phyloP scores from a whole-genome alignment of 2,113 vertebrate genomes.

The Natator depressus region DNA sequence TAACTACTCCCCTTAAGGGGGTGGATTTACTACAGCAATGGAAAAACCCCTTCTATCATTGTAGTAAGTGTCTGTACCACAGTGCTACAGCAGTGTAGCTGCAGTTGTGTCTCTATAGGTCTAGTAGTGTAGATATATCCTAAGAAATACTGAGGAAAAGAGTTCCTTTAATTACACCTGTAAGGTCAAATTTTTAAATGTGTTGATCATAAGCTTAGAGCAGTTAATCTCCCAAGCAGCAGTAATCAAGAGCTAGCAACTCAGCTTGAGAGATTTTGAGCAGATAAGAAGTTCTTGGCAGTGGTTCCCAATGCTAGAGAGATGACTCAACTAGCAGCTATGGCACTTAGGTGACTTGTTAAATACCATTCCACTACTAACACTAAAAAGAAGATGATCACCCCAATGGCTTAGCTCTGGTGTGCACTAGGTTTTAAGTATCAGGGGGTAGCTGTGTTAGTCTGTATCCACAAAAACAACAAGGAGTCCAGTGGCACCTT shows the following conservation, averaged over 20 bases:
- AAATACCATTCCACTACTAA: not conserved
- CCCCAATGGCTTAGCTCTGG: not conserved
- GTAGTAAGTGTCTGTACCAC: not conserved
- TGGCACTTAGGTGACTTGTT: conserved; percentile 14
- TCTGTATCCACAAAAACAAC: too few relatives aligned
- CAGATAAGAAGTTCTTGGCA: conserved; percentile 52
- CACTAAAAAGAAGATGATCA: not conserved
- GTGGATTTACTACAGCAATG: not conserved
- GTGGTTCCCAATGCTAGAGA: conserved; percentile 32
- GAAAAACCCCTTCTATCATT: not conserved
- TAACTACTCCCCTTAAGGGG: not conserved
- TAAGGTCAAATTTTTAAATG: not conserved
- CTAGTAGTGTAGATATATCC: not conserved
- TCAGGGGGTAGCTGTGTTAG: too few relatives aligned
- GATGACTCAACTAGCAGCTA: conserved; percentile 16
- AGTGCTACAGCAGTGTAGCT: not conserved
- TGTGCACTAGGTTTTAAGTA: not conserved
- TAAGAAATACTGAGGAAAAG: not conserved
- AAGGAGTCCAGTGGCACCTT: too few relatives aligned
- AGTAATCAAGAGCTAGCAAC: conserved; percentile 33
- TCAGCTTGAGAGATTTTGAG: not conserved
- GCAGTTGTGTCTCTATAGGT: not conserved
- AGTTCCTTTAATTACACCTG: conserved; percentile 32
- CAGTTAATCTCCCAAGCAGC: not conserved
- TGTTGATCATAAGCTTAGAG: not conserved